Evolutionary conservation across 2,888 invertebrate species (phyloP).

Genomic region (Eremobia ochroleuca): DNA sequence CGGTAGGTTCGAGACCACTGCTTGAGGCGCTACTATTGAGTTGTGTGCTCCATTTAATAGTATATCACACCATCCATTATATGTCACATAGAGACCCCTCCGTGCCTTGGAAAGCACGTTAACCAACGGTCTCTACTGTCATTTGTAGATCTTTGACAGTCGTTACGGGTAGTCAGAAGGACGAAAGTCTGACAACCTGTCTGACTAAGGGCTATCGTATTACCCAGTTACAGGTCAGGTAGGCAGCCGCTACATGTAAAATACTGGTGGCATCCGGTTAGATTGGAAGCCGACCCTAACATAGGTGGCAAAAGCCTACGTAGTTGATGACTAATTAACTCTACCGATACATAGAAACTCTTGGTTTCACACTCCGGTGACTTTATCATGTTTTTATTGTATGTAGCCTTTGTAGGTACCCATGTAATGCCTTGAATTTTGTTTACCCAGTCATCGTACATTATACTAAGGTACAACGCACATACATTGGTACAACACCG

Average conservation of each 20-base stretch:
- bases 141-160: background rate
- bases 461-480: background rate
- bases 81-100: no score
- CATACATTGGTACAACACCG: conserved; percentile 32
- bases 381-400: conserved; percentile 22
- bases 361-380: conserved; percentile 26
- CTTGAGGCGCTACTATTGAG: no score
- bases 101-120: background rate
- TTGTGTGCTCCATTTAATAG: no score
- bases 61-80: no score
- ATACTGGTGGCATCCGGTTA: background rate
- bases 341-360: conserved; percentile 9
- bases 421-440: conserved; percentile 22
- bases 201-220: background rate
- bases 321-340: conserved; percentile 10
- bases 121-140: background rate
- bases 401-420: conserved; percentile 14
- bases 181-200: background rate
- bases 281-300: background rate
- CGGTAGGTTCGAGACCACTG: no score
- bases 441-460: conserved; percentile 31
- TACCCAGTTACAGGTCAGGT: background rate
- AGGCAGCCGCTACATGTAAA: background rate
- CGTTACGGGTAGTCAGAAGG: background rate
- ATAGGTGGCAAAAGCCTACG: background rate